Evolutionary conservation across 2,113 vertebrate genomes (phyloP), one percentile per base, ranked within the genome.

Genomic region (Muntiacus muntjak): DNA sequence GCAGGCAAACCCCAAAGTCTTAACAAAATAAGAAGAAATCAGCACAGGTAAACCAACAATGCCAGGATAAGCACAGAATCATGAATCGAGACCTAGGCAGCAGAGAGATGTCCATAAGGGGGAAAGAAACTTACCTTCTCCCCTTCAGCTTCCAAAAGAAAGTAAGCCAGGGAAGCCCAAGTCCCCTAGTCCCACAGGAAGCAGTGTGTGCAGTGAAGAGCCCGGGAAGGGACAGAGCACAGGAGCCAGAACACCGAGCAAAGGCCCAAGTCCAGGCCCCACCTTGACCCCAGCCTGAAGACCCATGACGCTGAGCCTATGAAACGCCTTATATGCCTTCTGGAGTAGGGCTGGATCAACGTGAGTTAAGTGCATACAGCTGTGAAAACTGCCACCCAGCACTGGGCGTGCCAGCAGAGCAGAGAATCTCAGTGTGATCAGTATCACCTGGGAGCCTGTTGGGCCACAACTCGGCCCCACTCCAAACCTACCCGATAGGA

Each of bases 81-180:
- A 84, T 52, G 67, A 26, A 79, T 7, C 1, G 1, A 87, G 50
- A 78, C 2, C 7, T 52, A 93, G 47, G 2, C 28, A 93, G 36
- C 58, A 91, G 7, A 15, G 9, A 60, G 47, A 91, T 33, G 47
- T n/a, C 40, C 12, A 62, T 23, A 21, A 43, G 17, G 7, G 8
- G 10, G 14, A 62, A 87, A 36, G 47, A 1, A 96, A 58, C 30
- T 92, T 92, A 94, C 52, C 40, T 87, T 64, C 17, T 79, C 36
- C 47, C 50, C 87, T 87, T 95, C 84, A 92, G 40, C 58, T 86
- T 93, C 40, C 57, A 55, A 14, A 85, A 98, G 7, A 47, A 93
- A 67, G 7, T 1, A 5, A 93, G 23, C 45, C 81, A 93, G 25
- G 52, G n/a, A 89, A 79, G 54, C 12, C 82, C 57, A 92, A 84